Base-by-base conservation (phyloP, 2,797 vertebrate genomes). In the Acrossocheilus wenchowensis region DNA sequence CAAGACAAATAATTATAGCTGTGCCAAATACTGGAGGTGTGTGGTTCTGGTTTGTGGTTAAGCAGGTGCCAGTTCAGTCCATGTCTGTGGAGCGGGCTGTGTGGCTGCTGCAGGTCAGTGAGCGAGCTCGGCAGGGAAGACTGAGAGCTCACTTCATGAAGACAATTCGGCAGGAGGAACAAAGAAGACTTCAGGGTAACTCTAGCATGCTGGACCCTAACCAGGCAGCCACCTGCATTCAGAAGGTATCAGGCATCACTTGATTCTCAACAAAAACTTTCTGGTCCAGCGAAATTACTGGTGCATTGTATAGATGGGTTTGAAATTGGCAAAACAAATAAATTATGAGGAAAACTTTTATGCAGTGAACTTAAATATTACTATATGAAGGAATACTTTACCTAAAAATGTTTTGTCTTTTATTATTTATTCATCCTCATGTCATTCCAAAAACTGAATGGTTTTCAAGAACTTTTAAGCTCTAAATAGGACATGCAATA, bases 91-190 rank as follows among this genome's bases (percentile, higher is more conserved):
- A 95, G 30, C 93, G 96, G 81, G 96, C 93, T 0, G n/a, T 96
- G 34, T 92, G 88, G 71, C 0, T 93, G 10, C 93, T 97, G 84
- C 96, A 97, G 90, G 83, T 96, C 21, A 93, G 95, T 0, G 97
- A 97, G 89, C 89, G 96, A 17, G 96, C 96, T 0, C 95, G 95
- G 26, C 97, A 97, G 83, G 97, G 96, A 11, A 95, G 95, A 0
- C 90, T 94, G 2, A 91, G 95, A 86, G 96, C 95, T 0, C 86
- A 87, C 0, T 96, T 96, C 90, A 96, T 97, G 96, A 96, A 89
- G 66, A 92, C 91, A 73, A 95, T 96, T 78, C 94, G 91, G 71
- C 88, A 92, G 0, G 92, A 95, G 72, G 94, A 96, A 26, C 90
- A 90, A 57, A 94, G 90, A 81, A 90, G 89, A 4, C 92, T 86